Conservation (phyloP, 2,113 vertebrate genomes). For the Myrmecobius fasciatus region DNA sequence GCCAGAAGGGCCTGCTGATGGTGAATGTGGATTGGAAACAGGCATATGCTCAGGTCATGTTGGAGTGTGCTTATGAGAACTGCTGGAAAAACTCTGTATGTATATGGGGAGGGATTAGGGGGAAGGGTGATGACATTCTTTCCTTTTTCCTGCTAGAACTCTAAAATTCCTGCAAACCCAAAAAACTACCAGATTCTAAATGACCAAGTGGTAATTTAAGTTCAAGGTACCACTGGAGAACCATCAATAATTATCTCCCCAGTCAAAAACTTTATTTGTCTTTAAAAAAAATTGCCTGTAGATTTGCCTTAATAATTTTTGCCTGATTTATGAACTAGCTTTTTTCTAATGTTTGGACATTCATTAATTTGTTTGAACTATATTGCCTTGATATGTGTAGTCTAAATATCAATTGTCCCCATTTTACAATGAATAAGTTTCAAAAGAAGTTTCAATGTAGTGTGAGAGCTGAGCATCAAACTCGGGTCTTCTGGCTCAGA, state of each 20-base stretch:
- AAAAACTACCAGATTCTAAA: no score
- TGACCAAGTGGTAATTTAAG: neutral
- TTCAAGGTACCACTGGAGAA: no score
- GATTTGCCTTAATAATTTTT: neutral
- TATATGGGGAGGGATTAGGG: neutral
- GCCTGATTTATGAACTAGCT: neutral
- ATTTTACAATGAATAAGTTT: neutral
- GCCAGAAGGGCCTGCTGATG: neutral
- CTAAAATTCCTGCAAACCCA: neutral
- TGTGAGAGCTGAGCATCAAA: neutral
- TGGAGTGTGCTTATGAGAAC: neutral
- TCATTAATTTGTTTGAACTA: neutral
- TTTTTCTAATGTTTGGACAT: neutral
- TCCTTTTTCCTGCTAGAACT: neutral
- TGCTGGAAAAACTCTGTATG: neutral
- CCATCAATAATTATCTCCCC: neutral
- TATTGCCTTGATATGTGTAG: neutral
- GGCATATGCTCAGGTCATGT: neutral
- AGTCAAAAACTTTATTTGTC: neutral
- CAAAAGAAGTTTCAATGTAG: neutral
- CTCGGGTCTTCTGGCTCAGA: neutral
- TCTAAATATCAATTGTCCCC: neutral
- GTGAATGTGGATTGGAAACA: neutral
- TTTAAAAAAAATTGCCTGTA: neutral
- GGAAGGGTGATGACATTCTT: neutral